These are phyloP conservation scores for Polydrusus pterygomalis DNA, from an alignment of 2,888 invertebrate genomes.

Conservation along the genomic window DNA sequence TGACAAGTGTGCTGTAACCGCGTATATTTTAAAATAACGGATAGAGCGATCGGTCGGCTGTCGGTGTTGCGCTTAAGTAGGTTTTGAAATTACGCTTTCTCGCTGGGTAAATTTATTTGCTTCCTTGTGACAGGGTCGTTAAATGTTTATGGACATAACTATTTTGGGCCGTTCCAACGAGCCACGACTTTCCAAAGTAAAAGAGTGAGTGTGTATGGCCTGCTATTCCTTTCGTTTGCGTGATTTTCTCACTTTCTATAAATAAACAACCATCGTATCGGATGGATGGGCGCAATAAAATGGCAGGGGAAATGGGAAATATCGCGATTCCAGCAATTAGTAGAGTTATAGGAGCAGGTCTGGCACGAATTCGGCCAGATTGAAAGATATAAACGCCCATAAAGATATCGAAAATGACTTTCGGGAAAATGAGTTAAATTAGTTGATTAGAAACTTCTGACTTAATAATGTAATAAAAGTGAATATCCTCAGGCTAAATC, in stretches of 20 bases:
- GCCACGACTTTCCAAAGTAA: too few relatives aligned
- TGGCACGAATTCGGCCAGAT: conserved; percentile 32
- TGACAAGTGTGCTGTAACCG: too few relatives aligned
- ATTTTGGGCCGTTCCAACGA: too few relatives aligned
- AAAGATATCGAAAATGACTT: conserved; percentile 16
- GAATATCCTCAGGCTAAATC: not conserved
- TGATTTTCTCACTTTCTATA: conserved; percentile 56
- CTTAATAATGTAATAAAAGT: not conserved
- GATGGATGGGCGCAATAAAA: conserved; percentile 52
- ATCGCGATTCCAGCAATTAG: conserved; percentile 59
- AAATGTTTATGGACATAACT: too few relatives aligned
- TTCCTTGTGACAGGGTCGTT: too few relatives aligned
- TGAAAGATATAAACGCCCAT: conserved; percentile 18
- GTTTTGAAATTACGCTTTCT: too few relatives aligned
- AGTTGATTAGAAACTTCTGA: conserved; percentile 19
- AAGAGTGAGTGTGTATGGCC: not conserved
- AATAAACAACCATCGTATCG: conserved; percentile 57
- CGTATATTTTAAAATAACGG: too few relatives aligned
- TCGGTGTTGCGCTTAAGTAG: too few relatives aligned
- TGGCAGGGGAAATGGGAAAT: conserved; percentile 58
- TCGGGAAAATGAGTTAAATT: conserved; percentile 25
- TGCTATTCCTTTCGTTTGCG: conserved; percentile 48
- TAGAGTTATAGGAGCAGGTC: conserved; percentile 58
- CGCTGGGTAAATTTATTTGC: too few relatives aligned
- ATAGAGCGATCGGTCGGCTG: too few relatives aligned